Conservation (phyloP, 2,113 vertebrate species). For the Phylloscopus whistleri region DNA sequence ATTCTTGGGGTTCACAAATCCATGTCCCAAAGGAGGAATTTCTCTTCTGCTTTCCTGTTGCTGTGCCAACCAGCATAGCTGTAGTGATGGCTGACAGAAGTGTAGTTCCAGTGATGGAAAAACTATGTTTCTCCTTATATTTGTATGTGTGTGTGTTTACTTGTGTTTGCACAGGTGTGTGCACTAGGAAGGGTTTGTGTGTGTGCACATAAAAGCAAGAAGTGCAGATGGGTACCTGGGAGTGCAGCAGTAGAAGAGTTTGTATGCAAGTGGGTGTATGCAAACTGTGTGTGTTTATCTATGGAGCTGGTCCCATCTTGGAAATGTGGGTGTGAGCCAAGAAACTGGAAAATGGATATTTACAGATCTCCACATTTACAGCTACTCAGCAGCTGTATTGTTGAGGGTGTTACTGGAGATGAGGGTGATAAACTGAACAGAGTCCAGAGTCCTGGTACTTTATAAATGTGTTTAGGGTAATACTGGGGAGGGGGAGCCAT, state of each 20-base stretch:
- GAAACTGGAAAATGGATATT: background rate
- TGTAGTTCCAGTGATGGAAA: background rate
- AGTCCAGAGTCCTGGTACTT: background rate
- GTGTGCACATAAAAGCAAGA: background rate
- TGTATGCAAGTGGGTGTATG: background rate
- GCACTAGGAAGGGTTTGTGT: background rate
- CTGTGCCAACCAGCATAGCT: slow-evolving; percentile 10
- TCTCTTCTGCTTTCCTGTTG: background rate
- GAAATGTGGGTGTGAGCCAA: background rate
- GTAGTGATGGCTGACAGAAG: background rate
- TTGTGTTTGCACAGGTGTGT: background rate
- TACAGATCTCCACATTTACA: background rate
- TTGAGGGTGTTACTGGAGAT: background rate
- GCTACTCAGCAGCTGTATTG: background rate
- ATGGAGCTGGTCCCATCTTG: background rate
- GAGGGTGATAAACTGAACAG: background rate
- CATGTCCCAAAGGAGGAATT: background rate
- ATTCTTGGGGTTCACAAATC: background rate
- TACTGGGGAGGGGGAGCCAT: background rate
- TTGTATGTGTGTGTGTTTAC: background rate
- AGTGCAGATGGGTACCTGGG: background rate
- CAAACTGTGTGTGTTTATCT: background rate
- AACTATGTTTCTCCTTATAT: background rate
- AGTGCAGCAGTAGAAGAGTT: background rate
- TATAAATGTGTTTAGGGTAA: background rate